Evolutionary conservation across 2,113 vertebrate genomes (phyloP).

Genomic region (Sapayoa aenigma): DNA sequence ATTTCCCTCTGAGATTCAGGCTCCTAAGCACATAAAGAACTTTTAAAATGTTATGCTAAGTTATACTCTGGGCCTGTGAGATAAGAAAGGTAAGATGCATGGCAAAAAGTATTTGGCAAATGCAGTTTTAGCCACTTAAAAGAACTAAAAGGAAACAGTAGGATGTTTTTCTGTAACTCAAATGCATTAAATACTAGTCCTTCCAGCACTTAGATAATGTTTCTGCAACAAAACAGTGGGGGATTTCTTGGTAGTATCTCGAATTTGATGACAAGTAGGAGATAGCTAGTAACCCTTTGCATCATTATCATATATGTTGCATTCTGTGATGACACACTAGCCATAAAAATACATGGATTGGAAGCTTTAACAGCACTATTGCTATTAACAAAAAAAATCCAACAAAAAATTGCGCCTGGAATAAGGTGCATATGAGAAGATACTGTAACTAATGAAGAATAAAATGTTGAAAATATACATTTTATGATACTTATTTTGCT

Average conservation of each 20-base stretch:
- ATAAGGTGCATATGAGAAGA: neutral
- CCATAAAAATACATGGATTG: neutral
- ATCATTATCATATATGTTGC: constrained; percentile 8
- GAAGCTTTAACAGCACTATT: neutral
- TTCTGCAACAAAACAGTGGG: neutral
- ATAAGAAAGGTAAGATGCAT: neutral
- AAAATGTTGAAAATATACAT: neutral
- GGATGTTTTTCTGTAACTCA: neutral
- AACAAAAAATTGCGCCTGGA: neutral
- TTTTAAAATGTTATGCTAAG: neutral
- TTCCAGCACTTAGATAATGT: neutral
- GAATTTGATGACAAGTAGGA: neutral
- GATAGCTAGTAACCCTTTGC: neutral
- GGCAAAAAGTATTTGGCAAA: neutral
- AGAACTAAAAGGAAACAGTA: neutral
- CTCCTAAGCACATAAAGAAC: neutral
- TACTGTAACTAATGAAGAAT: neutral
- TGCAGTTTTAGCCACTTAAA: neutral
- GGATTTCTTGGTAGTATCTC: neutral
- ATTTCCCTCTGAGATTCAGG: neutral
- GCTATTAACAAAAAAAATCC: neutral
- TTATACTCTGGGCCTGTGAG: neutral
- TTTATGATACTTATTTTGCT: neutral
- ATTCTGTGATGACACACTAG: neutral
- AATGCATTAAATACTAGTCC: neutral